Percentiles rank a stretch among this genome's conserved stretches.
Conservation (phyloP, 2,113 vertebrate species). For the Trogon surrucura region DNA sequence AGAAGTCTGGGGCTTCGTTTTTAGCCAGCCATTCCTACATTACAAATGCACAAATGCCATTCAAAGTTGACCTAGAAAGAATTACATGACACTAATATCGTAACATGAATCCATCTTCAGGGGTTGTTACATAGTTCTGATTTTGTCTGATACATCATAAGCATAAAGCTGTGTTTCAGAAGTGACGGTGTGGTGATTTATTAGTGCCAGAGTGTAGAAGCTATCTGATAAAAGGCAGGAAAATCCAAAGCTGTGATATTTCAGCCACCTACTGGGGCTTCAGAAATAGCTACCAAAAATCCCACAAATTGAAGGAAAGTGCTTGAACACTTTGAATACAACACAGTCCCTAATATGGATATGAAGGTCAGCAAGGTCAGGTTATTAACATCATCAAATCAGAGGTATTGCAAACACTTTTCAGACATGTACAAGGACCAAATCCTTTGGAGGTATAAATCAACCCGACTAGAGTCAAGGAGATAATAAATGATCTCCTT, state of each 20-base stretch:
- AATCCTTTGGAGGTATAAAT: neutral
- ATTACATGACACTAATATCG: neutral
- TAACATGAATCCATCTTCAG: constrained; percentile 3
- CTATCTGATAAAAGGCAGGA: neutral
- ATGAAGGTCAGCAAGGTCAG: neutral
- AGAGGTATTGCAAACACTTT: neutral
- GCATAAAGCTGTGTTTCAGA: neutral
- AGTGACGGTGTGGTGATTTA: neutral
- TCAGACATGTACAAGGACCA: neutral
- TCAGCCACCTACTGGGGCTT: neutral
- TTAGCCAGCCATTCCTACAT: neutral
- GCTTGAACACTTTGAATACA: neutral
- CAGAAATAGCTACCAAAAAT: neutral
- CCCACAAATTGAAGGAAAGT: neutral
- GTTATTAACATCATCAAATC: neutral
- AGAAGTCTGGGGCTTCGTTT: constrained; percentile 12
- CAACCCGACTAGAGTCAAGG: neutral
- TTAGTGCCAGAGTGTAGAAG: neutral
- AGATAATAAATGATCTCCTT: neutral
- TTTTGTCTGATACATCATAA: neutral
- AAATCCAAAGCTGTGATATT: neutral
- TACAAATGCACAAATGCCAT: constrained; percentile 31
- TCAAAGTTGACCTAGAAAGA: constrained; percentile 48
- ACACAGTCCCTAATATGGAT: neutral
- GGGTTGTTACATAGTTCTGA: neutral